These are phyloP conservation scores for Acanthisitta chloris DNA, from an alignment of 2,113 vertebrate genomes.

Conservation along the genomic window DNA sequence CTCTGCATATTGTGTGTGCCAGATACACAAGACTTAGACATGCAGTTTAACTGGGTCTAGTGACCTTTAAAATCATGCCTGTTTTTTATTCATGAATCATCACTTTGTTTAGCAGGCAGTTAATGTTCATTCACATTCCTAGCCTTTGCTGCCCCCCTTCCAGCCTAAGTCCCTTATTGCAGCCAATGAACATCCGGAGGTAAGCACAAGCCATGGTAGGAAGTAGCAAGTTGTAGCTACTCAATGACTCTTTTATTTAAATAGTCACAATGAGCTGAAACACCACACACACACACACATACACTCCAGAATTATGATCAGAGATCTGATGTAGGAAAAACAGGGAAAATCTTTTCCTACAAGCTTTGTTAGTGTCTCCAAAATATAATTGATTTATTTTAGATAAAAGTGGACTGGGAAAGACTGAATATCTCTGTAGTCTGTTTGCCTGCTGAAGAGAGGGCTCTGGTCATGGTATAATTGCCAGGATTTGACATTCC, in stretches of 20 bases:
- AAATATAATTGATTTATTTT: neutral
- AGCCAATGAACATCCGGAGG: neutral
- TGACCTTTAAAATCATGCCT: constrained; percentile 27
- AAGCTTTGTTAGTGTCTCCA: neutral
- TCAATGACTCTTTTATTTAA: neutral
- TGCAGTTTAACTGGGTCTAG: neutral
- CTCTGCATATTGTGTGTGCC: neutral
- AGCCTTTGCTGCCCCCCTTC: neutral
- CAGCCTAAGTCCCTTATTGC: neutral
- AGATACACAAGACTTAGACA: neutral
- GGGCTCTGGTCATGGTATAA: neutral
- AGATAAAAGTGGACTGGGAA: neutral
- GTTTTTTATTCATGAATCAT: constrained; percentile 24
- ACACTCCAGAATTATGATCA: neutral
- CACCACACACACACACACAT: neutral
- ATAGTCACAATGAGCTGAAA: neutral
- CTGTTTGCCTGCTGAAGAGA: neutral
- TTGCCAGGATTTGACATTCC: neutral
- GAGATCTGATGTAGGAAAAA: neutral
- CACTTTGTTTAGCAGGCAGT: constrained; percentile 17
- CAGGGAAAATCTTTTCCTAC: neutral
- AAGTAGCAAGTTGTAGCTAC: neutral
- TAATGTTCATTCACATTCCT: constrained; percentile 42
- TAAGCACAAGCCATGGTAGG: neutral
- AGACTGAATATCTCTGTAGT: neutral